These are phyloP conservation scores for Perca flavescens DNA, from an alignment of 2,113 vertebrate species.

Conservation along the genomic window DNA sequence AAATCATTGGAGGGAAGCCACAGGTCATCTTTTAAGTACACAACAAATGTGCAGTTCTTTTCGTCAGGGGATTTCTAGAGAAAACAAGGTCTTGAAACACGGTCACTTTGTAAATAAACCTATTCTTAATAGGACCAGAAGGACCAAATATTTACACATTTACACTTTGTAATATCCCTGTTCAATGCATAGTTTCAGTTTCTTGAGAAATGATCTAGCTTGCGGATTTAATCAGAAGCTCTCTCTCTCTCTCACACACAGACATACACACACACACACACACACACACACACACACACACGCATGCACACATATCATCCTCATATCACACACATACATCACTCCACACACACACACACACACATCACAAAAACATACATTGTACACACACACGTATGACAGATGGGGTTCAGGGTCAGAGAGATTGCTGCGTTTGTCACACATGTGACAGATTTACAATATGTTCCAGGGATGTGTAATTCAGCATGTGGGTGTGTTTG, in stretches of 20 bases:
- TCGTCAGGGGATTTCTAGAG: constrained; percentile 24
- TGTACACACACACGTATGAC: constrained; percentile 32
- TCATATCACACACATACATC: constrained; percentile 25
- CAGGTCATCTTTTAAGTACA: constrained; percentile 56
- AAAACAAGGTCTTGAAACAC: constrained; percentile 42
- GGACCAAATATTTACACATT: constrained; percentile 35
- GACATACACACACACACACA: constrained; percentile 20
- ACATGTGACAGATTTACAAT: constrained; percentile 67
- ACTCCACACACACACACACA: constrained; percentile 31
- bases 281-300: constrained; percentile 32
- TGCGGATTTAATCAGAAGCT: constrained; percentile 56
- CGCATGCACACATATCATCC: constrained; percentile 34
- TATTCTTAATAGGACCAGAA: constrained; percentile 42
- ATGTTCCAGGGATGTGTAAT: constrained; percentile 58
- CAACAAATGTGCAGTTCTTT: constrained; percentile 44
- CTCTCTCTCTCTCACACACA: constrained; percentile 8
- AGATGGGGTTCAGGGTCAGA: constrained; percentile 70
- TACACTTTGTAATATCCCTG: constrained; percentile 60
- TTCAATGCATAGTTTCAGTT: constrained; percentile 52
- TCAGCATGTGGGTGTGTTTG: constrained; percentile 57
- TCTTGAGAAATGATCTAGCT: constrained; percentile 64
- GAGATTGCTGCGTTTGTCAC: constrained; percentile 54
- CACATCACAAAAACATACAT: constrained; percentile 46
- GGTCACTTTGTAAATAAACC: constrained; percentile 49
- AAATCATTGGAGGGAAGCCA: constrained; percentile 32